Evolutionary conservation across 2,797 vertebrate genomes (phyloP).

Genomic region (Peromyscus eremicus): DNA sequence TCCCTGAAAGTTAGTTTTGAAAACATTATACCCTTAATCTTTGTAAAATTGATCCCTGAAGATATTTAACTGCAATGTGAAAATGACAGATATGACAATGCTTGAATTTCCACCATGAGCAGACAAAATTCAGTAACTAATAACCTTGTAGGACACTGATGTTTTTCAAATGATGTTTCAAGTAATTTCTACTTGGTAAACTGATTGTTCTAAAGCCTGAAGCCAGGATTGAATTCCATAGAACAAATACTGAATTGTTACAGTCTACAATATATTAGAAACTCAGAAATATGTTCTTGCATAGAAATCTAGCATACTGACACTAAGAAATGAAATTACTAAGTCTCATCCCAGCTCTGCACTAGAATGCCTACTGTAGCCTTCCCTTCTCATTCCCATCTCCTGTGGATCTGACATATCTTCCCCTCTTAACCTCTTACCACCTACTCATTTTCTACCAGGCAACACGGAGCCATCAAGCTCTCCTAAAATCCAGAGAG

Average conservation of each 20-base stretch:
- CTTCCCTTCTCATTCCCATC: not conserved
- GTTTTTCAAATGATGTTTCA: not conserved
- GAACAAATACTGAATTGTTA: not conserved
- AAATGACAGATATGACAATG: slow-evolving; percentile 21
- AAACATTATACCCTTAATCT: not conserved
- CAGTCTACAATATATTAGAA: not conserved
- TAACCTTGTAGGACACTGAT: not conserved
- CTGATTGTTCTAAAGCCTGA: slow-evolving; percentile 36
- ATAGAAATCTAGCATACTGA: not conserved
- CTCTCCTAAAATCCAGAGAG: not conserved
- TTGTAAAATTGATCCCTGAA: not conserved
- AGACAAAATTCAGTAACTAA: not conserved
- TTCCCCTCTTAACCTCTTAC: not conserved
- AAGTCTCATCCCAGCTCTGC: not conserved
- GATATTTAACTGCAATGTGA: not conserved
- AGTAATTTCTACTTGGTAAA: slow-evolving; percentile 17
- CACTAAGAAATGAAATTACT: not conserved
- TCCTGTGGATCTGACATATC: not conserved
- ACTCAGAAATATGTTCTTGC: not conserved
- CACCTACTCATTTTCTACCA: not conserved
- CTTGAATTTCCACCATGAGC: not conserved
- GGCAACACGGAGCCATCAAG: not conserved
- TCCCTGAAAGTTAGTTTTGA: not conserved
- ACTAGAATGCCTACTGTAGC: not conserved
- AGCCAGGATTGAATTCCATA: slow-evolving; percentile 20